Percentiles rank a stretch among this genome's conserved stretches.
Conservation (phyloP, 2,888 invertebrate species). For the Chymomyza amoena region DNA sequence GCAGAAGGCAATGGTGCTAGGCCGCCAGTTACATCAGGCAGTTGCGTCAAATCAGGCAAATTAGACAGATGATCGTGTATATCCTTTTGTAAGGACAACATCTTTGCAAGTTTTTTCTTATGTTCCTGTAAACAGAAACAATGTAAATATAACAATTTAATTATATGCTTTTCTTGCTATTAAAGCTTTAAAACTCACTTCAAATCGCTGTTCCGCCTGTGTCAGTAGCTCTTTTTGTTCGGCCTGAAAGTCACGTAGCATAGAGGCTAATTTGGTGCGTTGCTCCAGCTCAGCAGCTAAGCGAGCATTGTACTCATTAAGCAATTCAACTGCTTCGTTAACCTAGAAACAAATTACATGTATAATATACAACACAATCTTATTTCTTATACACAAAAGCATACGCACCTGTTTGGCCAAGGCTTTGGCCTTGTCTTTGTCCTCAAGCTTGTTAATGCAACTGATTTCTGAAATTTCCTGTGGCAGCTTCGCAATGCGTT, state of each 20-base stretch:
- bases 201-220: slow-evolving; percentile 91
- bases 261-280: slow-evolving; percentile 89
- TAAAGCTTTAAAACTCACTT: slow-evolving; percentile 81
- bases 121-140: slow-evolving; percentile 86
- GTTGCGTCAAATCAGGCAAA: slow-evolving; percentile 93
- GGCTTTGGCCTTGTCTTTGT: slow-evolving; percentile 88
- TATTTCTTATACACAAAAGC: not conserved
- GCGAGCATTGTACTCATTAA: slow-evolving; percentile 93
- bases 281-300: slow-evolving; percentile 93
- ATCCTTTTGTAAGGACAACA: slow-evolving; percentile 91
- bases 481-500: slow-evolving; percentile 95
- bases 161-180: not conserved
- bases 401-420: slow-evolving; percentile 85
- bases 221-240: slow-evolving; percentile 91
- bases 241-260: slow-evolving; percentile 92
- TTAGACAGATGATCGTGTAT: slow-evolving; percentile 95
- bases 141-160: not conserved
- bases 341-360: slow-evolving; percentile 59
- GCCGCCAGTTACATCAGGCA: slow-evolving; percentile 95
- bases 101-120: slow-evolving; percentile 92
- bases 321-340: slow-evolving; percentile 90
- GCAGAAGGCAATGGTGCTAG: slow-evolving; percentile 96
- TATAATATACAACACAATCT: not conserved
- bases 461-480: slow-evolving; percentile 96
- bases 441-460: slow-evolving; percentile 90